These are phyloP conservation scores for Echeneis naucrates DNA, from an alignment of 2,797 vertebrate genomes.

Conservation along the genomic window DNA sequence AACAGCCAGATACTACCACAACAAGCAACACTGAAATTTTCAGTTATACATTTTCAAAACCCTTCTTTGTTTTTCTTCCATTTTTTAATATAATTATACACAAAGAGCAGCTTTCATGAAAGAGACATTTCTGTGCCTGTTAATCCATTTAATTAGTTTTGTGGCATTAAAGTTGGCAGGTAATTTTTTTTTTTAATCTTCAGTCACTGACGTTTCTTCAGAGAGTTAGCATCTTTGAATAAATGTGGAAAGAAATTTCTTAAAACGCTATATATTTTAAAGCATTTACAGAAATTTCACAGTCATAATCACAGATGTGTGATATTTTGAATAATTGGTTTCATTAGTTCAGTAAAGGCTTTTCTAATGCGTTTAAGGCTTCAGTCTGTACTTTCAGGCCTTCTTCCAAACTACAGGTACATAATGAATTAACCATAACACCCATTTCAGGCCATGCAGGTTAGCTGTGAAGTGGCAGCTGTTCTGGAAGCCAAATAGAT, in stretches of 20 bases:
- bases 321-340: too few relatives aligned
- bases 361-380: too few relatives aligned
- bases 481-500: slow-evolving; percentile 1
- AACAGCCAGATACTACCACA: not conserved
- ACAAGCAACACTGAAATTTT: not conserved
- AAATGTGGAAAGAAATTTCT: too few relatives aligned
- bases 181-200: not conserved
- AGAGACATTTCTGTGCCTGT: not conserved
- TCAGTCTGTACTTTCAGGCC: too few relatives aligned
- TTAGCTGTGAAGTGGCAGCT: slow-evolving; percentile 35
- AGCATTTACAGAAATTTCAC: too few relatives aligned
- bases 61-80: not conserved
- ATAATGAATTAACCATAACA: slow-evolving; percentile 2
- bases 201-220: not conserved
- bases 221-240: not conserved
- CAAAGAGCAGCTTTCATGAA: not conserved
- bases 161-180: not conserved
- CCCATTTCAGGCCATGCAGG: slow-evolving; percentile 40
- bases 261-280: too few relatives aligned
- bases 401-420: too few relatives aligned
- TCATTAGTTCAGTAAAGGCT: too few relatives aligned
- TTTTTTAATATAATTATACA: too few relatives aligned
- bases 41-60: not conserved
- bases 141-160: not conserved
- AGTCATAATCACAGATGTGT: too few relatives aligned